These are phyloP conservation scores for Drosophila paulistorum DNA, from an alignment of 1,140 invertebrate species.

Conservation along the genomic window DNA sequence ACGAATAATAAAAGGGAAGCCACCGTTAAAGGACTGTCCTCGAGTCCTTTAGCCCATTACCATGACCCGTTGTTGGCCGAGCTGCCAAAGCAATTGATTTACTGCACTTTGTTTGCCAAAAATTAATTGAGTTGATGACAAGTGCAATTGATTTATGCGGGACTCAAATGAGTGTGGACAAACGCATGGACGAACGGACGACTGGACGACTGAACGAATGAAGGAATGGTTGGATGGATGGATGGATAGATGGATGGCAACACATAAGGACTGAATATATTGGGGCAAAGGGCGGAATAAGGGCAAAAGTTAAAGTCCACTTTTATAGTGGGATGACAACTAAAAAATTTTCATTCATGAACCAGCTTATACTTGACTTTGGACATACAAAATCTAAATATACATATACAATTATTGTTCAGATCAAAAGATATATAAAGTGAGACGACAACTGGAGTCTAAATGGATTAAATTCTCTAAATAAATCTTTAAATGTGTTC, in stretches of 20 bases:
- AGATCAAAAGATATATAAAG: no score
- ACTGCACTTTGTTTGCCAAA: conserved; percentile 83
- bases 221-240: background rate
- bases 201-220: conserved; percentile 28
- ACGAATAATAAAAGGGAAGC: conserved; percentile 37
- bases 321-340: no score
- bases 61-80: conserved; percentile 64
- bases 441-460: no score
- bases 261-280: no score
- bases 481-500: no score
- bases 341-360: no score
- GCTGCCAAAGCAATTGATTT: conserved; percentile 83
- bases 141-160: conserved; percentile 83
- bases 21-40: conserved; percentile 31
- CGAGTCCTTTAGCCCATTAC: conserved; percentile 35
- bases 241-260: background rate
- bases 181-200: conserved; percentile 44
- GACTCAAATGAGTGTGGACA: conserved; percentile 82
- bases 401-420: no score
- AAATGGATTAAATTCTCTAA: no score
- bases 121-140: conserved; percentile 83
- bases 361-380: no score
- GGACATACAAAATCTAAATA: no score
- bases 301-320: no score
- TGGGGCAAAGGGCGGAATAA: background rate